Percentiles rank a stretch among this genome's conserved stretches.
Evolutionary conservation across 2,113 vertebrate species (phyloP).

Genomic region (Tringa solitaria): DNA sequence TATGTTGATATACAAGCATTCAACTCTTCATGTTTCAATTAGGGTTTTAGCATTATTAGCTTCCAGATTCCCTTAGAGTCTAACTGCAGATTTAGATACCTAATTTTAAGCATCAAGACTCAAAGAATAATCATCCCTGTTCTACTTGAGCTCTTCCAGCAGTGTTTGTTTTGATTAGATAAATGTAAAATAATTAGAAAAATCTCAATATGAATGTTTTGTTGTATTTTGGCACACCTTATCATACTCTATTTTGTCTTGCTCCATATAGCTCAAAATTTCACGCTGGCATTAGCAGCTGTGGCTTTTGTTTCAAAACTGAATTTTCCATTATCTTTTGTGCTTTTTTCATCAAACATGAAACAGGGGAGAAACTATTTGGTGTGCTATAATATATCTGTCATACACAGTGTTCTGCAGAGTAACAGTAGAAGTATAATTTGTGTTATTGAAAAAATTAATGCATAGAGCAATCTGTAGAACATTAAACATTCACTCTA

Average conservation of each 20-base stretch:
- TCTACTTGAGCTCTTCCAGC: neutral
- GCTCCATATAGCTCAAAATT: neutral
- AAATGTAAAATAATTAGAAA: constrained; percentile 42
- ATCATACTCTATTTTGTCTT: neutral
- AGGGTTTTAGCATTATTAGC: neutral
- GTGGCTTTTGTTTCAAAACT: neutral
- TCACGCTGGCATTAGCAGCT: neutral
- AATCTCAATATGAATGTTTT: neutral
- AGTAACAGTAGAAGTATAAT: neutral
- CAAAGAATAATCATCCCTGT: neutral
- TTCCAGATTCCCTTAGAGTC: neutral
- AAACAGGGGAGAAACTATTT: neutral
- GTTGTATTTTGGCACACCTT: constrained; percentile 9
- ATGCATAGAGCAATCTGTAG: neutral
- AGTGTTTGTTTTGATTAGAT: constrained; percentile 47
- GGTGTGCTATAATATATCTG: neutral
- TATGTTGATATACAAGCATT: neutral
- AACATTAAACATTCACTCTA: neutral
- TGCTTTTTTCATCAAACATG: neutral
- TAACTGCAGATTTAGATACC: neutral
- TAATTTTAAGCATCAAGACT: neutral
- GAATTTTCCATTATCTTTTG: neutral
- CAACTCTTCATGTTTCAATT: neutral
- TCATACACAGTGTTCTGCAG: neutral
- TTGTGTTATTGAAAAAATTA: neutral